Evolutionary conservation across 2,888 invertebrate species (phyloP).

Genomic region (Tanypteryx hageni): DNA sequence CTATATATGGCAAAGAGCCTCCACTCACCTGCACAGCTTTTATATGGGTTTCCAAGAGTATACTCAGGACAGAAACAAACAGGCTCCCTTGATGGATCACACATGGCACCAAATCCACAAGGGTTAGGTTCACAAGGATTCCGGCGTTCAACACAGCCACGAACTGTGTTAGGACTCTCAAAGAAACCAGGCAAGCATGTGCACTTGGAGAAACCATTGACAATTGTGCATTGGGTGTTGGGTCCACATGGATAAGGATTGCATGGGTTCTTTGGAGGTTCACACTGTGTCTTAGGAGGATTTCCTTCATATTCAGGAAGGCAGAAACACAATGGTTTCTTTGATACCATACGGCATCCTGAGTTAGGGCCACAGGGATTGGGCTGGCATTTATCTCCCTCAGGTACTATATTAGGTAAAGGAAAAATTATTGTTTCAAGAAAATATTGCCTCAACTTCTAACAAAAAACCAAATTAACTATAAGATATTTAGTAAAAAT

Average conservation of each 20-base stretch:
- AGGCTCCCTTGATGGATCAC: conserved; percentile 87
- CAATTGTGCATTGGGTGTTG: conserved; percentile 88
- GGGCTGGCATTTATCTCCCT: conserved; percentile 89
- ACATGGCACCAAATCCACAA: conserved; percentile 87
- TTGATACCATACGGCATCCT: conserved; percentile 86
- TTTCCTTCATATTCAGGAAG: conserved; percentile 91
- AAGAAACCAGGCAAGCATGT: conserved; percentile 89
- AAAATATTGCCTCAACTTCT: conserved; percentile 34
- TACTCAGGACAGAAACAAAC: conserved; percentile 92
- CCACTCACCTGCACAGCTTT: conserved; percentile 80
- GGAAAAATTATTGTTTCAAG: conserved; percentile 3
- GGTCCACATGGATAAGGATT: conserved; percentile 92
- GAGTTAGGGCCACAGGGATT: conserved; percentile 91
- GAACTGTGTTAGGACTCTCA: conserved; percentile 91
- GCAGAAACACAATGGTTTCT: conserved; percentile 90
- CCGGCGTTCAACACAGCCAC: conserved; percentile 87
- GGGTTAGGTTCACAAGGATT: conserved; percentile 91
- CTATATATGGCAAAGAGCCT: background rate
- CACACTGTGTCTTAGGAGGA: conserved; percentile 85
- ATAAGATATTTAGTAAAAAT: background rate
- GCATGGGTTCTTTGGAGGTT: conserved; percentile 86
- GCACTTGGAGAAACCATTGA: conserved; percentile 92
- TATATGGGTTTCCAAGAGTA: conserved; percentile 89
- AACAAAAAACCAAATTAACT: background rate
- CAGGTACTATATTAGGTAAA: conserved; percentile 82